Percentiles rank a stretch among this genome's conserved stretches.
Conservation (phyloP, 2,113 vertebrate species). For the Pedetes capensis region DNA sequence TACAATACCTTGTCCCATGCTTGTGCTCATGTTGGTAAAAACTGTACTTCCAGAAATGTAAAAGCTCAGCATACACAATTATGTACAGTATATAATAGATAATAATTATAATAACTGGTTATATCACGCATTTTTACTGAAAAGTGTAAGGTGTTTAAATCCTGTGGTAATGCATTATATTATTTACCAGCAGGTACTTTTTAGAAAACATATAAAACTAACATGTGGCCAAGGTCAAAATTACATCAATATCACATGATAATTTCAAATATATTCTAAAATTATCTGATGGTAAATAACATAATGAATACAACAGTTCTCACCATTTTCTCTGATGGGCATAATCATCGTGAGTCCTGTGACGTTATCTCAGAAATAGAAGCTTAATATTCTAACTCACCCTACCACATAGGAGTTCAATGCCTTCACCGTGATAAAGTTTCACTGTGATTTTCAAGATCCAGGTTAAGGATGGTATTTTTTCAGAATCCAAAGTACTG, state of each 20-base stretch:
- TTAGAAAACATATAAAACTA: not conserved
- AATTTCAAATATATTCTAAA: not conserved
- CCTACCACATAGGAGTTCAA: not conserved
- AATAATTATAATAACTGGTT: not conserved
- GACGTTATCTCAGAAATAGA: constrained; percentile 9
- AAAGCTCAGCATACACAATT: not conserved
- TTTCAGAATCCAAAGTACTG: not conserved
- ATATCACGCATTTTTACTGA: not conserved
- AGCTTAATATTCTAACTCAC: not conserved
- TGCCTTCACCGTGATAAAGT: not conserved
- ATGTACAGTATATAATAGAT: not conserved
- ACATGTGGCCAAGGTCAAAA: not conserved
- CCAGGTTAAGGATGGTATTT: not conserved
- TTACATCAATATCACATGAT: not conserved
- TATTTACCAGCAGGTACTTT: not conserved
- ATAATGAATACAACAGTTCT: not conserved
- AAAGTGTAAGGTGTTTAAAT: not conserved
- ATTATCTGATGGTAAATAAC: not conserved
- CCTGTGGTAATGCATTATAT: not conserved
- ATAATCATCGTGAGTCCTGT: not conserved
- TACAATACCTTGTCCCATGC: not conserved
- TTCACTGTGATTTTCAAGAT: not conserved
- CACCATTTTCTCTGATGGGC: not conserved
- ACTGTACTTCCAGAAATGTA: not conserved
- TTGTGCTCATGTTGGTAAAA: not conserved